phyloP scores from a whole-genome alignment of 2,888 invertebrate genomes.

The Anticlea derivata region DNA sequence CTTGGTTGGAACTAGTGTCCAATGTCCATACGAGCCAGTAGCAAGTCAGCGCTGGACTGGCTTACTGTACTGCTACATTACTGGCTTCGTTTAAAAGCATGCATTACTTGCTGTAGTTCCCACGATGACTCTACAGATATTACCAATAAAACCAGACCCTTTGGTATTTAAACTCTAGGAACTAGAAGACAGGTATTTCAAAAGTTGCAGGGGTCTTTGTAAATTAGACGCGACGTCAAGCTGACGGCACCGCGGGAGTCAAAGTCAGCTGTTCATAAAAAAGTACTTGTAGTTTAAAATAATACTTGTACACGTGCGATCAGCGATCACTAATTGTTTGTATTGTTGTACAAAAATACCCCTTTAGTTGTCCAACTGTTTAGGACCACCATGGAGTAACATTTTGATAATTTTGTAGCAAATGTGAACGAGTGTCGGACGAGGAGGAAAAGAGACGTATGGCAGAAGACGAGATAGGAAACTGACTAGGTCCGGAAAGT shows the following conservation, averaged over 20 bases:
- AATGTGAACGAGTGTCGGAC: no score
- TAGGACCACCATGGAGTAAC: constrained; percentile 6
- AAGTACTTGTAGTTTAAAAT: constrained; percentile 24
- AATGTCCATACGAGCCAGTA: no score
- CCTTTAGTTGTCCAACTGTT: background rate
- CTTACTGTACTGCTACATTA: no score
- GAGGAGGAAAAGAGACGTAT: no score
- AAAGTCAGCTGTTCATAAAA: constrained; percentile 42
- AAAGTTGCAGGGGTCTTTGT: constrained; percentile 7
- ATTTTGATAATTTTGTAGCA: background rate
- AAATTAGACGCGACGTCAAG: constrained; percentile 5
- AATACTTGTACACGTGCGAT: constrained; percentile 21
- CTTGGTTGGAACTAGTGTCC: no score
- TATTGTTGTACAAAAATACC: constrained; percentile 18
- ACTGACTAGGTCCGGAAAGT: no score
- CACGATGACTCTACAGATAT: constrained; percentile 20
- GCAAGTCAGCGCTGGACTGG: no score
- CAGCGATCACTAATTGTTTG: constrained; percentile 8
- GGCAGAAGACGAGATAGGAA: no score
- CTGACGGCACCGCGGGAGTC: constrained; percentile 56
- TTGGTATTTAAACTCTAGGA: constrained; percentile 2
- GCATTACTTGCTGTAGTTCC: no score
- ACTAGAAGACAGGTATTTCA: background rate
- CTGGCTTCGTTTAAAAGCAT: no score
- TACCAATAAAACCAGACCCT: constrained; percentile 16